A percentile compares a stretch with the other conserved stretches of the same genome.
phyloP scores from a whole-genome alignment of 2,888 invertebrate genomes.

The Drosophila tripunctata region DNA sequence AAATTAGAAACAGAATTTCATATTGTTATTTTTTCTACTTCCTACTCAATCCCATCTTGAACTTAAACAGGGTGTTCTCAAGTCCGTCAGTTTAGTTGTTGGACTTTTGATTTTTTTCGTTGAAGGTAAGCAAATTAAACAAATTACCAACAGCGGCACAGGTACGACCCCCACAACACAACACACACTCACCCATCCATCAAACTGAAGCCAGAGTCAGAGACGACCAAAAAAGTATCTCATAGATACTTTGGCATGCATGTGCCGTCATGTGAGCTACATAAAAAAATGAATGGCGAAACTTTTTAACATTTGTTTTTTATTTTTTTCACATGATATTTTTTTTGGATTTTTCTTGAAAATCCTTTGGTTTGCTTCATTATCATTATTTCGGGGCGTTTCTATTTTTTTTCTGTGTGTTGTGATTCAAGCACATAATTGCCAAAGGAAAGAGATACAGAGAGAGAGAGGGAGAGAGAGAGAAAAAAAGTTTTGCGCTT shows the following conservation, averaged over 20 bases:
- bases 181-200: slow-evolving; percentile 11
- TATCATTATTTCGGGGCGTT: slow-evolving; percentile 62
- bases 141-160: slow-evolving; percentile 65
- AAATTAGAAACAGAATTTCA: too few species aligned
- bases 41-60: not conserved
- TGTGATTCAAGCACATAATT: slow-evolving; percentile 65
- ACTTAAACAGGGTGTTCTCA: slow-evolving; percentile 16
- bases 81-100: not conserved
- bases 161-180: slow-evolving; percentile 34
- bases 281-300: slow-evolving; percentile 9
- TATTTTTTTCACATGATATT: slow-evolving; percentile 35
- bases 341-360: slow-evolving; percentile 56
- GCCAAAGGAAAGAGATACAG: slow-evolving; percentile 49
- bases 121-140: slow-evolving; percentile 75
- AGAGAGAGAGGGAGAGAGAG: not conserved
- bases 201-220: slow-evolving; percentile 8
- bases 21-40: too few species aligned
- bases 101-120: slow-evolving; percentile 21
- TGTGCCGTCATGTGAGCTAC: slow-evolving; percentile 60
- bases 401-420: slow-evolving; percentile 11
- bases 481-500: slow-evolving; percentile 36
- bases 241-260: slow-evolving; percentile 77
- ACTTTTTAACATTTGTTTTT: slow-evolving; percentile 38
- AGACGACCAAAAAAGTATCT: slow-evolving; percentile 50
- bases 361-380: slow-evolving; percentile 71